Base-by-base conservation (phyloP, 2,797 vertebrate species). In the Gadopsis marmoratus region DNA sequence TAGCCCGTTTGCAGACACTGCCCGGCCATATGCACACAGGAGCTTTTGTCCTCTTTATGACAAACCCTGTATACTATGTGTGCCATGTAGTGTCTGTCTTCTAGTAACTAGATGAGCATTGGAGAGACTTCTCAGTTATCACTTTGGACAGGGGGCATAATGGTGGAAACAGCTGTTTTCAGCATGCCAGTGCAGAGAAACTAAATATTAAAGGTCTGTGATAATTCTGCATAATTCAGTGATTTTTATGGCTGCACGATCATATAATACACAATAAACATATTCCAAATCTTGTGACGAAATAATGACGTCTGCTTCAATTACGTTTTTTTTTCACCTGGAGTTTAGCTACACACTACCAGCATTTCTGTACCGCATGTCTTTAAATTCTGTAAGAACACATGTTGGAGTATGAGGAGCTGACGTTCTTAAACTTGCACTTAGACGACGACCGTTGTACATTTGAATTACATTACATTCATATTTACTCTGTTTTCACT, bases 1-100 rank as follows among this genome's bases (percentile, higher is more conserved):
- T 43, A 56, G 13, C 85, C 70, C 67, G 13, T 74, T 76, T 78
- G 3, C 41, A 26, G 21, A 10, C 61, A 21, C 5, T 11, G 9
- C 7, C 43, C 1, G 4, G 2, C 26, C 13, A 16, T 7, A 14
- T 1, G 35, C 7, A 0, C 11, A 35, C 50, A 55, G 11, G 43
- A n/a, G 13, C 1, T 39, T 7, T 1, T 3, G 4, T 48, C 47
- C 19, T 48, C 47, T 48, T 21, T n/a, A 14, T 61, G 23, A 50
- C 13, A 11, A 53, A 67, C n/a, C 7, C 19, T 63, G 58, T 41
- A 9, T 53, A 3, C 41, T 37, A 2, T 16, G 39, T 23, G 23
- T 50, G 37, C 2, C 12, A 6, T 63, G 43, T n/a, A 50, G 6
- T 19, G 39, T 59, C 17, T n/a, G 35, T 68, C 43, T 69, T 21